Evolutionary conservation across 2,888 invertebrate genomes (phyloP), one percentile per base, ranked within the genome.

Genomic region (Euzophera pinguis): DNA sequence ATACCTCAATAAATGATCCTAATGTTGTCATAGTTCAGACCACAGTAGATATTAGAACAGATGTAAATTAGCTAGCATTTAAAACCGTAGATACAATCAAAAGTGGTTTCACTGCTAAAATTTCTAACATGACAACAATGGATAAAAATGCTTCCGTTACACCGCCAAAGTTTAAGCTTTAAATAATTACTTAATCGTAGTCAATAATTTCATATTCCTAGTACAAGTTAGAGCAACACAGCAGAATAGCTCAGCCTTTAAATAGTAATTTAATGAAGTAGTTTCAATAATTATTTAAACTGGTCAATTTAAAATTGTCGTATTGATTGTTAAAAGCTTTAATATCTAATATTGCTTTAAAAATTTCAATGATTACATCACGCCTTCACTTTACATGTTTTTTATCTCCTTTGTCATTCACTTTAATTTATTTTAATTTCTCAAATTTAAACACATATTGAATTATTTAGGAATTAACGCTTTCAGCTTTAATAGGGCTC

Each of bases 11-110:
- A 68, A 60, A 63, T 59, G 59, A 75, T 78, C 78, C 81, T 71
- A 65, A 70, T 71, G 81, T 84, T 86, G 85, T 87, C 84, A 78
- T 73, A 68, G 57, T 59, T 55, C 50, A 63, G 78, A 81, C 82
- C 80, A 79, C 78, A 62, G 84, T 87, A 87, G 86, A 64, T 42
- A 54, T 57, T 67, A 70, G 66, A 79, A 59, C 48, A 48, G 56
- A 47, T 55, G 41, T 60, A 62, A 62, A 59, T 61, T 81, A 82
- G 81, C 64, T 72, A 75, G 78, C 68, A 75, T 78, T 14, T 53
- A 42, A 27, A 27, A 47, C 14, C 48, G 43, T 51, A 51, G 51
- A 43, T 78, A 61, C 59, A 63, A 71, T 75, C 71, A 71, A 67
- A 61, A 52, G 67, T 73, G 67, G 74, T 74, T 67, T 58, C 29